Evolutionary conservation across 2,113 vertebrate species (phyloP), one percentile per base, ranked within the genome.

Genomic region (Crypturellus undulatus): DNA sequence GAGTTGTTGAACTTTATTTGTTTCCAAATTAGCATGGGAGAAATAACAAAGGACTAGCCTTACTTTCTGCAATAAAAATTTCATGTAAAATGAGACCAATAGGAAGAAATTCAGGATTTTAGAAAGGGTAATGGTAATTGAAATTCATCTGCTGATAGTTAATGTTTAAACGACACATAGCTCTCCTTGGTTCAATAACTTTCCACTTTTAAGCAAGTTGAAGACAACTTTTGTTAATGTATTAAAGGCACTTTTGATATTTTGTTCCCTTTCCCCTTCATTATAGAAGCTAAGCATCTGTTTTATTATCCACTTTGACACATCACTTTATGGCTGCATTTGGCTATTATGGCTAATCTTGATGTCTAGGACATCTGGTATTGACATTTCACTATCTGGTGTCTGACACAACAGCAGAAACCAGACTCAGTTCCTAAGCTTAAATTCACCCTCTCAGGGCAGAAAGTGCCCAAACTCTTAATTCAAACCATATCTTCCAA

Each of bases 301-400:
- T 87, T 96, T 97, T 97, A 97, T 96, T 96, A 97, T 91, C 96
- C 95, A 92, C 94, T 96, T 96, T 96, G 96, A 97, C 95, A 95
- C 96, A 95, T 93, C 73, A 87, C 89, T 95, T 95, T 97, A 96
- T 94, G 93, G 96, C 91, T 91, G 94, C 96, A 86, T 96, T 97
- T 97, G 96, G 96, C 96, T 96, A 96, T 95, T 96, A 96, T 95
- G 95, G 94, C 94, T 95, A 96, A 96, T 94, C 87, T 94, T 94
- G 87, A 92, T 95, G 94, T 94, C 94, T 95, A 93, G 93, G 95
- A 97, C 95, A 97, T 97, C 96, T 97, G 96, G 96, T 96, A 96
- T 88, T 96, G 92, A 96, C 95, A 97, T 97, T 97, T 96, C 91
- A 86, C 91, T 97, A 95, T 95, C 95, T 95, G 94, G 93, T 94